Evolutionary conservation across 2,797 vertebrate species (phyloP).

Genomic region (Macropus fuliginosus): DNA sequence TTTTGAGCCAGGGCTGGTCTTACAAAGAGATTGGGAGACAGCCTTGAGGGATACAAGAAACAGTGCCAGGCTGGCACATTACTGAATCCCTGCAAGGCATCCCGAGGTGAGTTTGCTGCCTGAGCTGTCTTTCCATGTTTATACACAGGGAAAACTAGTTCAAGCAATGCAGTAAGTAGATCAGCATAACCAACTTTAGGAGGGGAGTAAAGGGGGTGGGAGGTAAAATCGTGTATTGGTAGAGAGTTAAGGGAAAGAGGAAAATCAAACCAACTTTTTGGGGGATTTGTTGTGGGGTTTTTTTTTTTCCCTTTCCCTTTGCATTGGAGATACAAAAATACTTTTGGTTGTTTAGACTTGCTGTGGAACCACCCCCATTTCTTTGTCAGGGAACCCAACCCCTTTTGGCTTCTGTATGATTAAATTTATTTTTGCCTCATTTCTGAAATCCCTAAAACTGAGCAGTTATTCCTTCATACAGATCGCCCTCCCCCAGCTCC

Average conservation of each 20-base stretch:
- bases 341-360: conserved; percentile 78
- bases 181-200: conserved; percentile 78
- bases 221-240: neutral
- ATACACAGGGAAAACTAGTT: conserved; percentile 80
- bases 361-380: conserved; percentile 68
- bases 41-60: conserved; percentile 85
- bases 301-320: conserved; percentile 58
- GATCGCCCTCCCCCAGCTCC: conserved; percentile 54
- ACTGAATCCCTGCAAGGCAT: conserved; percentile 83
- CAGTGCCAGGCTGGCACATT: conserved; percentile 82
- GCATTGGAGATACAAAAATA: conserved; percentile 75
- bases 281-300: neutral
- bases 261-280: conserved; percentile 67
- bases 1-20: conserved; percentile 74
- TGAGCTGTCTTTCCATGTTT: conserved; percentile 78
- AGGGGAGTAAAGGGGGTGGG: conserved; percentile 43
- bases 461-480: conserved; percentile 58
- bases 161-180: conserved; percentile 76
- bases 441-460: conserved; percentile 74
- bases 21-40: conserved; percentile 85
- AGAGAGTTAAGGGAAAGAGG: neutral
- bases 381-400: conserved; percentile 78
- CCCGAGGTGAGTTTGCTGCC: conserved; percentile 80
- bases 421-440: conserved; percentile 73
- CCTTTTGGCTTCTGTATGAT: conserved; percentile 74